Evolutionary conservation across 2,888 invertebrate genomes (phyloP).

Genomic region (Punctoribates punctum): DNA sequence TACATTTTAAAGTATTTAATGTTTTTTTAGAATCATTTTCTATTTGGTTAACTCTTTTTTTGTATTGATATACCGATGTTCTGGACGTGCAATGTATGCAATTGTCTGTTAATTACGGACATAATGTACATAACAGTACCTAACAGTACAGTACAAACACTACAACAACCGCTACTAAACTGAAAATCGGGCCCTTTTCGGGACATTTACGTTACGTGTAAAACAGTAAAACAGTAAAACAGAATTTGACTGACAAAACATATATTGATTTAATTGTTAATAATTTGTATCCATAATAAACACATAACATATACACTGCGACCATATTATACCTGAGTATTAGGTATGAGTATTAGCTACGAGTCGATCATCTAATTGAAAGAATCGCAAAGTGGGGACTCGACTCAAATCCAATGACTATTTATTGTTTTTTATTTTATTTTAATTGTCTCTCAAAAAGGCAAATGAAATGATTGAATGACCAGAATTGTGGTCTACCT

Average conservation of each 20-base stretch:
- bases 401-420: neutral
- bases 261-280: conserved; percentile 23
- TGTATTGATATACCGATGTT: conserved; percentile 6
- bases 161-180: too few relatives aligned
- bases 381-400: neutral
- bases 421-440: neutral
- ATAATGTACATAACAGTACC: too few relatives aligned
- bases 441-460: conserved; percentile 2
- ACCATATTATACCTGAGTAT: conserved; percentile 22
- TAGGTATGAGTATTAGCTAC: neutral
- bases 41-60: conserved; percentile 26
- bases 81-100: conserved; percentile 24
- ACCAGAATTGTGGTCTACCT: neutral
- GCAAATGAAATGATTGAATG: neutral
- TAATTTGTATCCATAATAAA: conserved; percentile 29
- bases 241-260: neutral
- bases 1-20: conserved; percentile 24
- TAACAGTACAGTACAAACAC: conserved; percentile 36
- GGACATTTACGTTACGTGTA: conserved; percentile 27
- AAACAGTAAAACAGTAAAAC: conserved; percentile 12
- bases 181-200: neutral
- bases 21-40: conserved; percentile 14
- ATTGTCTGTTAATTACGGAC: conserved; percentile 27
- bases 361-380: neutral
- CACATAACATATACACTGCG: conserved; percentile 22